phyloP scores from a whole-genome alignment of 1,140 invertebrate species.

The Drosophila pseudoananassae region DNA sequence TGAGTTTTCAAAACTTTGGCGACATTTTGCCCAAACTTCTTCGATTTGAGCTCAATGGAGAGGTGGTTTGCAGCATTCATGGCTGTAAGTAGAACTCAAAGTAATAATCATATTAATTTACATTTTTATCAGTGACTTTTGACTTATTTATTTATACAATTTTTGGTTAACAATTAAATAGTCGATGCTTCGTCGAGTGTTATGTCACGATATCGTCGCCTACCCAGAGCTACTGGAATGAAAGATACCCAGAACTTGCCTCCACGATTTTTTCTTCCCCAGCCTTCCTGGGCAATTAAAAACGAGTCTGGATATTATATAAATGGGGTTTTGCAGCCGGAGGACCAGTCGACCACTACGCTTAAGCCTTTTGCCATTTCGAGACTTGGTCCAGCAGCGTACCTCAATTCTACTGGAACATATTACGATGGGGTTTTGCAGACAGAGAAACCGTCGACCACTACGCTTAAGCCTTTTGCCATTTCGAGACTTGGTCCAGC shows the following conservation, averaged over 20 bases:
- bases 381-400: not conserved
- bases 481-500: not conserved
- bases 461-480: not conserved
- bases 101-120: not conserved
- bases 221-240: not conserved
- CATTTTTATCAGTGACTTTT: not conserved
- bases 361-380: too few species aligned
- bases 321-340: not conserved
- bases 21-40: not conserved
- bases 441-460: too few species aligned
- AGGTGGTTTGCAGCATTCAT: not conserved
- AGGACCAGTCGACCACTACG: too few species aligned
- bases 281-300: not conserved
- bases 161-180: not conserved
- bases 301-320: not conserved
- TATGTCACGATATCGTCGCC: not conserved
- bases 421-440: not conserved
- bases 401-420: not conserved
- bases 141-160: too few species aligned
- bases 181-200: not conserved
- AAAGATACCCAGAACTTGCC: not conserved
- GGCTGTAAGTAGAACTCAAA: not conserved
- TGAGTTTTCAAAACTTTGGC: not conserved
- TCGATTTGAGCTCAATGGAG: not conserved
- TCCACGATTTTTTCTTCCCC: not conserved